Evolutionary conservation across 1,140 invertebrate genomes (phyloP).

Genomic region (Macrotrachela quadricornifera): DNA sequence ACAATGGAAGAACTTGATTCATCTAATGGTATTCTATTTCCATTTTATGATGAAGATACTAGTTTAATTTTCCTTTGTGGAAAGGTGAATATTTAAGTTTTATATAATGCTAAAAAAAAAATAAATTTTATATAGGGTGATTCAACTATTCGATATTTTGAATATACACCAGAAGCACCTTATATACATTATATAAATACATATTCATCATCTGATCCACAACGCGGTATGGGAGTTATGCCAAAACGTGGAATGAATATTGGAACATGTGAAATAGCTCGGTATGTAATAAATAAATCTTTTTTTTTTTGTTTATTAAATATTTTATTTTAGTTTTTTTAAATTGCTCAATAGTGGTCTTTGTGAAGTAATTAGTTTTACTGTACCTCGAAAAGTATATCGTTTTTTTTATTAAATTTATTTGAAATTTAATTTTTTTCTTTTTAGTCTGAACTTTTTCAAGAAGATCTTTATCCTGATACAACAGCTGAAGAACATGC

Average conservation of each 20-base stretch:
- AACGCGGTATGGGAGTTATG: conserved; percentile 28
- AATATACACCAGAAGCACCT: conserved; percentile 24
- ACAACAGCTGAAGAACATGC: conserved; percentile 70
- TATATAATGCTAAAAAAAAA: not conserved
- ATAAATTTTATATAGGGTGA: conserved; percentile 22
- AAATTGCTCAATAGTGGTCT: conserved; percentile 87
- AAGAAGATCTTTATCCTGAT: conserved; percentile 94
- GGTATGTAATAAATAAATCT: too few relatives aligned
- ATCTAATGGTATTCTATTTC: conserved; percentile 29
- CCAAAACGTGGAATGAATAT: conserved; percentile 29
- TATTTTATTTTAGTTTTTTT: conserved; percentile 61
- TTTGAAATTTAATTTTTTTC: too few relatives aligned
- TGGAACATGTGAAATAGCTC: conserved; percentile 26
- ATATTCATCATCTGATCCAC: conserved; percentile 20
- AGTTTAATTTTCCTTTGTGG: conserved; percentile 26
- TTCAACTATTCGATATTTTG: conserved; percentile 27
- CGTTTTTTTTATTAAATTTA: too few relatives aligned
- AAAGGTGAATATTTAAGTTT: conserved; percentile 16
- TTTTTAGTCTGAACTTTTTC: conserved; percentile 66
- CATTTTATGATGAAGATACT: conserved; percentile 28
- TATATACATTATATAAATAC: conserved; percentile 23
- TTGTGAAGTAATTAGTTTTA: conserved; percentile 90
- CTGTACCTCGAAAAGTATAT: conserved; percentile 68
- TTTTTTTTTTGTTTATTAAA: too few relatives aligned
- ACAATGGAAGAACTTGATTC: conserved; percentile 23